Percentiles rank a stretch among this genome's conserved stretches.
Evolutionary conservation across 2,888 invertebrate genomes (phyloP).

Genomic region (Strigamia crassipes): DNA sequence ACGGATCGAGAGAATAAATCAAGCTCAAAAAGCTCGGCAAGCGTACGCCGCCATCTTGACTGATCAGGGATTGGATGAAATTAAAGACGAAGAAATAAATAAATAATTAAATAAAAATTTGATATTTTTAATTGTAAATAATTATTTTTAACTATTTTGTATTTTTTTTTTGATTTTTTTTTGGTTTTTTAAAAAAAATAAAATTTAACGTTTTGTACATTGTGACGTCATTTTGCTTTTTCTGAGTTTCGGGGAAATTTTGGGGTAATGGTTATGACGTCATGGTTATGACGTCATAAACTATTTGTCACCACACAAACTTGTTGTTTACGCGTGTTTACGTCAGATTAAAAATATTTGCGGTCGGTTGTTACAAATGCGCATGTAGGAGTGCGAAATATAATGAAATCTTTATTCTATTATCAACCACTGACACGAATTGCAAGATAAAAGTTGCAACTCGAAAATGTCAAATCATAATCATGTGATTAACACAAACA

Average conservation of each 20-base stretch:
- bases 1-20: constrained; percentile 4
- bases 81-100: not conserved
- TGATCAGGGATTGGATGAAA: not conserved
- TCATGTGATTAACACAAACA: not conserved
- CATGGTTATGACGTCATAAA: too few species aligned
- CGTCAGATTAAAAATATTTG: too few species aligned
- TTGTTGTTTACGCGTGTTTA: too few species aligned
- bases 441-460: not conserved
- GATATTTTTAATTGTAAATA: not conserved
- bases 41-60: constrained; percentile 33
- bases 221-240: too few species aligned
- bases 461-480: not conserved
- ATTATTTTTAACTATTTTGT: not conserved
- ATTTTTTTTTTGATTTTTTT: not conserved
- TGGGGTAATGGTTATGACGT: too few species aligned
- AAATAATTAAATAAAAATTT: not conserved
- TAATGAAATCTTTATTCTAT: not conserved
- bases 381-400: not conserved
- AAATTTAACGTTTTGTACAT: not conserved
- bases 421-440: not conserved
- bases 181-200: not conserved
- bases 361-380: not conserved
- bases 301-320: too few species aligned
- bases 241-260: too few species aligned
- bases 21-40: constrained; percentile 28